Conservation (phyloP, 1,140 invertebrate genomes). For the Heliconius eleuchia region DNA sequence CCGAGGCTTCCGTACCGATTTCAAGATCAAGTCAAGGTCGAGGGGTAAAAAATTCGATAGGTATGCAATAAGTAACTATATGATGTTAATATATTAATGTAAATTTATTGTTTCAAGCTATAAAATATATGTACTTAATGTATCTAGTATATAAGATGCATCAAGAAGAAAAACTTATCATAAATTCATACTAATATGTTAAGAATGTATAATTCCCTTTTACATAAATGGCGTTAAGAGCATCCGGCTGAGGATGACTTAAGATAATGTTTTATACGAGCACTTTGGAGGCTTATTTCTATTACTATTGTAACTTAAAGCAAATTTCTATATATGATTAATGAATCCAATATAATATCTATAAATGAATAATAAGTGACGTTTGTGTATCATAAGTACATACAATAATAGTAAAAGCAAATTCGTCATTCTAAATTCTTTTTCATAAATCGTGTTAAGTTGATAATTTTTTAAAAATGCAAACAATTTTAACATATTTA, state of each 20-base stretch:
- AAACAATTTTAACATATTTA: too few species aligned
- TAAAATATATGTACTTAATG: too few species aligned
- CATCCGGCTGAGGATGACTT: conserved; percentile 45
- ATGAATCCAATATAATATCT: neutral
- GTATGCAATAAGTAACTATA: too few species aligned
- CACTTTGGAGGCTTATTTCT: conserved; percentile 11
- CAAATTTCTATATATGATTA: neutral
- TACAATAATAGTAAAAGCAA: neutral
- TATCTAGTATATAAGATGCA: neutral
- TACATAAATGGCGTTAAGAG: conserved; percentile 44
- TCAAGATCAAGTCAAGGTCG: too few species aligned
- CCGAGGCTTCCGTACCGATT: too few species aligned
- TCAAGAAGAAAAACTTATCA: conserved; percentile 13
- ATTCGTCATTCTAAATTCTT: neutral
- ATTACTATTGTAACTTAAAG: neutral
- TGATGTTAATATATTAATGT: too few species aligned
- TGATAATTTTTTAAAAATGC: too few species aligned
- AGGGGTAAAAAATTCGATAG: too few species aligned
- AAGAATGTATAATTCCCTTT: conserved; percentile 28
- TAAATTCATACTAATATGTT: conserved; percentile 30
- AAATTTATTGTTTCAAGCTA: too few species aligned
- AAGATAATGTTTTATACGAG: conserved; percentile 34
- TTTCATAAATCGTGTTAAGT: neutral
- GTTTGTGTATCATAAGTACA: too few species aligned
- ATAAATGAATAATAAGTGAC: neutral